Evolutionary conservation across 2,888 invertebrate species (phyloP).

Genomic region (Craniophora ligustri): DNA sequence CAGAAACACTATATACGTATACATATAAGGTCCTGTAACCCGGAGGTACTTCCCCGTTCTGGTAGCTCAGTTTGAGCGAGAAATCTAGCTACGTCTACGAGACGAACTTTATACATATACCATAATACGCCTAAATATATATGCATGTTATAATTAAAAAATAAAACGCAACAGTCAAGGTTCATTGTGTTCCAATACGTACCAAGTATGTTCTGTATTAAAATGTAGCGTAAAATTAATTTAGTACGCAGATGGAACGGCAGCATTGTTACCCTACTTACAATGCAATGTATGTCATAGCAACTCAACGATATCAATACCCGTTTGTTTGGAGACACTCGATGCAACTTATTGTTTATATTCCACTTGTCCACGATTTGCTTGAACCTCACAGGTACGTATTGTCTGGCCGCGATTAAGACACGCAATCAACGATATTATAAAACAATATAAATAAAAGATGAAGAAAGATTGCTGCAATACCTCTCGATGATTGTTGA

Average conservation of each 20-base stretch:
- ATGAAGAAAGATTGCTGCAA: neutral
- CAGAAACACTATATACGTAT: too few relatives aligned
- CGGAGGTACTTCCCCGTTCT: too few relatives aligned
- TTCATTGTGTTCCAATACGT: conserved; percentile 4
- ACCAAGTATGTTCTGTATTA: conserved; percentile 12
- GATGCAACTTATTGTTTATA: conserved; percentile 25
- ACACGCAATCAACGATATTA: neutral
- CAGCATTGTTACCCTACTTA: conserved; percentile 41
- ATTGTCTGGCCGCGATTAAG: neutral
- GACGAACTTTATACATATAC: too few relatives aligned
- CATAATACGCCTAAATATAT: too few relatives aligned
- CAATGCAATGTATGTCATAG: conserved; percentile 37
- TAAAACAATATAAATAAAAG: neutral
- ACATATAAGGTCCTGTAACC: too few relatives aligned
- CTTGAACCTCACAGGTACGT: neutral
- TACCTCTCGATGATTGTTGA: too few relatives aligned
- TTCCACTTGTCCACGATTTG: conserved; percentile 15
- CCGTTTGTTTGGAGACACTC: conserved; percentile 24
- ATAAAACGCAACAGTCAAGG: neutral
- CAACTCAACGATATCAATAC: conserved; percentile 33
- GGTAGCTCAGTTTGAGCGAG: too few relatives aligned
- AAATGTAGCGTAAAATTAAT: conserved; percentile 38
- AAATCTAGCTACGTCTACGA: too few relatives aligned
- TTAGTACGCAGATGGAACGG: conserved; percentile 17
- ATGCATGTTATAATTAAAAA: too few relatives aligned